A percentile compares a stretch with the other conserved stretches of the same genome.
These are phyloP conservation scores for Periplaneta americana DNA, from an alignment of 1,140 invertebrate genomes.

Conservation along the genomic window DNA sequence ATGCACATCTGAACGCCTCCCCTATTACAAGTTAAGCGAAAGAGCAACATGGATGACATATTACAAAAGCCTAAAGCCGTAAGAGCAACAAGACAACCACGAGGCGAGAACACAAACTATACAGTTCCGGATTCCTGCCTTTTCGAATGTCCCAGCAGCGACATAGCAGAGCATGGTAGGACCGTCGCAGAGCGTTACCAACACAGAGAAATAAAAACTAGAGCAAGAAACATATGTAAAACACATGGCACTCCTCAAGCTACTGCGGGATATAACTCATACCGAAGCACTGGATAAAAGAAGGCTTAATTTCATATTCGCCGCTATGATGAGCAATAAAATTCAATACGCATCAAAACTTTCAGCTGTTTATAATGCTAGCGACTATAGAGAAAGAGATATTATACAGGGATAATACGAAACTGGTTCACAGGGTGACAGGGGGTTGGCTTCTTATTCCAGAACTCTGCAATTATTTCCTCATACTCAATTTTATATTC, in stretches of 20 bases:
- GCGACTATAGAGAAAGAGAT: too few relatives aligned
- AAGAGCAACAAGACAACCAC: not conserved
- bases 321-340: too few relatives aligned
- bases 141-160: not conserved
- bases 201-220: not conserved
- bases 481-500: too few relatives aligned
- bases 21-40: not conserved
- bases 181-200: not conserved
- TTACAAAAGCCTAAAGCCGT: not conserved
- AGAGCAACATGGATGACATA: not conserved
- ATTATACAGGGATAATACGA: too few relatives aligned
- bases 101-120: not conserved
- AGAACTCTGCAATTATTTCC: too few relatives aligned
- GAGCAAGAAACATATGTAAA: not conserved
- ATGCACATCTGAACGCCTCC: not conserved
- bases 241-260: not conserved
- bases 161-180: not conserved
- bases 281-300: too few relatives aligned
- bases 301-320: too few relatives aligned
- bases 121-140: not conserved
- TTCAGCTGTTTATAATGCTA: too few relatives aligned
- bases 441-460: too few relatives aligned
- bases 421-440: too few relatives aligned
- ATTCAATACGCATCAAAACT: too few relatives aligned
- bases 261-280: too few relatives aligned